Base-by-base conservation (phyloP, 1,140 invertebrate genomes). In the Semibalanus balanoides region DNA sequence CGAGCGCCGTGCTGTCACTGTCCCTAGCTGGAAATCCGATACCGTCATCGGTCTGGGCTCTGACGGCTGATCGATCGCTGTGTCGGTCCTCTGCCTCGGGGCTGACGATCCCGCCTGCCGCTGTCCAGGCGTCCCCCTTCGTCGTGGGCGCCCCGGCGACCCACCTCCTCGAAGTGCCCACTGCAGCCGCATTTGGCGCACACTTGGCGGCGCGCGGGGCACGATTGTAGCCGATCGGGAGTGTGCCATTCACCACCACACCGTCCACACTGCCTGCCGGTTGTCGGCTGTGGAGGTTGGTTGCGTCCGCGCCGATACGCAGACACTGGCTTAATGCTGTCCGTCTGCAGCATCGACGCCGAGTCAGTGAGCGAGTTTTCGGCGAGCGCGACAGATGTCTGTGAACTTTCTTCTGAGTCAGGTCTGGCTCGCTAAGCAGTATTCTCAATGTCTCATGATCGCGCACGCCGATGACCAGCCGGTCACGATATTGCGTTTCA, bases 111-210 rank as follows among this genome's bases (percentile, higher is more conserved):
- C 51, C 22, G 51, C 51, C 1, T 11, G 22, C 14, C 22, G 51
- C 9, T 64, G 51, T 14, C 17, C 35, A 7, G 35, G 35, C 5
- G 5, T 72, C 31, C 30, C 0, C 17, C 70, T 7, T 31, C 71
- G 1, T 73, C 27, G 27, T 3, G 30, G 70, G 29, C 28, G n/a
- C 22, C 0, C 9, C 17, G 28, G 30, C 76, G n/a, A 40, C 69
- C 73, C 30, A 76, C 17, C 29, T 69, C 11, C 25, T 73, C 30
- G 75, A 74, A 74, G 31, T 77, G 11, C 0, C 76, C 70, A 0
- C n/a, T 7, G 17, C 30, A 29, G 29, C 69, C 76, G 74, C 76
- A 76, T 7, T 70, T 27, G 0, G 0, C 30, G 30, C 73, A 74
- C 9, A 1, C 22, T 1, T 11, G 3, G 51, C 22, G 9, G 7